phyloP scores from a whole-genome alignment of 2,888 invertebrate genomes.

The Tachina grossa region DNA sequence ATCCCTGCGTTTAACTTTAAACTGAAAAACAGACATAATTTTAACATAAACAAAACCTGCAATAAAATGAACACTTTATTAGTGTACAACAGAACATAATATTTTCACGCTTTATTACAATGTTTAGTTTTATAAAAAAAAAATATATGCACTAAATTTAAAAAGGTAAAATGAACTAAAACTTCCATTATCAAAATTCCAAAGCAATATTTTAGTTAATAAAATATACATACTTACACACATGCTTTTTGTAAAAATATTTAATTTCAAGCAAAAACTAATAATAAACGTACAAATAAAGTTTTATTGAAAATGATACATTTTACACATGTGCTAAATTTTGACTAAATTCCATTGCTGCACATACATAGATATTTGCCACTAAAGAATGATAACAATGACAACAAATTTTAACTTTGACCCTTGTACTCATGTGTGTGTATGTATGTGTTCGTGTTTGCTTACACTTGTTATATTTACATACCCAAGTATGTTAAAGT shows the following conservation, averaged over 20 bases:
- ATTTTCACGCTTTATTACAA: constrained; percentile 29
- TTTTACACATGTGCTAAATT: constrained; percentile 26
- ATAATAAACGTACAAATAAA: constrained; percentile 24
- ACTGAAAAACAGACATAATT: constrained; percentile 11
- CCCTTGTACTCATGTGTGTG: constrained; percentile 33
- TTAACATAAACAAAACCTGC: constrained; percentile 17
- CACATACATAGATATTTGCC: neutral
- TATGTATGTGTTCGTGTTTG: neutral
- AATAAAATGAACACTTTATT: constrained; percentile 26
- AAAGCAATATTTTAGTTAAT: neutral
- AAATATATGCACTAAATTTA: neutral
- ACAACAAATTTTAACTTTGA: constrained; percentile 64
- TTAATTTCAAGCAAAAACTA: constrained; percentile 11
- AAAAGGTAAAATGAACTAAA: neutral
- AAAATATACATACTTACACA: neutral
- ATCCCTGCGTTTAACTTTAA: constrained; percentile 12
- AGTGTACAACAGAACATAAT: constrained; percentile 2
- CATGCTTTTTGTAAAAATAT: constrained; percentile 11
- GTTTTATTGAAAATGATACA: constrained; percentile 28
- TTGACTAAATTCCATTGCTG: constrained; percentile 20
- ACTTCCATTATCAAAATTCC: neutral
- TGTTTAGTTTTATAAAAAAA: neutral
- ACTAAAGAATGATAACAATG: constrained; percentile 28
- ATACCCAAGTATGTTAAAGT: neutral
- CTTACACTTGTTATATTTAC: neutral